Conservation (phyloP, 2,797 vertebrate genomes). For the Pteronotus mesoamericanus region DNA sequence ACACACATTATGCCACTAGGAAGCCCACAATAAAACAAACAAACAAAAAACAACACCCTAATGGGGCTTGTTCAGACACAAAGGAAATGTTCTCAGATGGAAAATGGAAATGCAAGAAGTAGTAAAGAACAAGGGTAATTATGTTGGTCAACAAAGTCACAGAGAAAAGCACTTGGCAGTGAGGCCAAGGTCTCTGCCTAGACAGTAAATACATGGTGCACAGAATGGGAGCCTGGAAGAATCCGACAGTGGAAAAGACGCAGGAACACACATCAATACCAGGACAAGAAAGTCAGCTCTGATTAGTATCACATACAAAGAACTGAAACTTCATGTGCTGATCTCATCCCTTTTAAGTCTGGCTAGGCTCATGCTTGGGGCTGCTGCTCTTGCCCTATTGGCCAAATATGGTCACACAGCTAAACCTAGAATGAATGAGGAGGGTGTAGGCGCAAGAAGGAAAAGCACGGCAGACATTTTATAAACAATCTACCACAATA, state of each 20-base stretch:
- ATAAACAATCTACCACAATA: not conserved
- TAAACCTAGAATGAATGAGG: not conserved
- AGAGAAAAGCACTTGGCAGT: not conserved
- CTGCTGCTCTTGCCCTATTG: not conserved
- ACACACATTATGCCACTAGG: not conserved
- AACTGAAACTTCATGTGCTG: too few species aligned
- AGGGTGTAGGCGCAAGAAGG: not conserved
- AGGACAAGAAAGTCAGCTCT: not conserved
- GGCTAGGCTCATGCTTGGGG: not conserved
- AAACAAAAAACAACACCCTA: not conserved
- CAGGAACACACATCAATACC: fast-evolving
- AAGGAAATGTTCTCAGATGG: not conserved
- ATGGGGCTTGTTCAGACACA: not conserved
- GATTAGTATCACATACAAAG: fast-evolving
- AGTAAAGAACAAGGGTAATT: not conserved
- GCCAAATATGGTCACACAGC: not conserved
- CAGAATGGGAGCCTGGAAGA: not conserved
- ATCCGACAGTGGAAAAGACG: too few species aligned
- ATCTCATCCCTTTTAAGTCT: not conserved
- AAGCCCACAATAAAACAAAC: not conserved
- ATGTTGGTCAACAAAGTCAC: not conserved
- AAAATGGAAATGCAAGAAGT: not conserved
- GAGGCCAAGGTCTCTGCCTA: not conserved
- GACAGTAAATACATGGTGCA: not conserved
- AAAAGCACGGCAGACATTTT: not conserved